Evolutionary conservation across 2,113 vertebrate species (phyloP).

Genomic region (Herpetotheres cachinnans): DNA sequence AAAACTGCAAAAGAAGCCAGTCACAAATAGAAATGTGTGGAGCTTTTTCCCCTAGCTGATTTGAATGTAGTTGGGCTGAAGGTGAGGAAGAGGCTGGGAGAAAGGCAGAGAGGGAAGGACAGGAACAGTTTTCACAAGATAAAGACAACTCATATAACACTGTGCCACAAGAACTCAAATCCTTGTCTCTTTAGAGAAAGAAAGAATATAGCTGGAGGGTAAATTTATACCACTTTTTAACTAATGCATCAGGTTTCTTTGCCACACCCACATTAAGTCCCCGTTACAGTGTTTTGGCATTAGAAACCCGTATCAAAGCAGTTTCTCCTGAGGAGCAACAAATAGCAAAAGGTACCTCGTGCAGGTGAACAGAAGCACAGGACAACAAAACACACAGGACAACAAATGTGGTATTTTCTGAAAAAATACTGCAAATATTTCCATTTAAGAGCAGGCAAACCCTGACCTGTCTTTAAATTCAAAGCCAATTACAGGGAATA

Average conservation of each 20-base stretch:
- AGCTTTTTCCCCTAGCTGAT: neutral
- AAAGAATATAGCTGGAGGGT: neutral
- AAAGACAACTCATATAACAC: neutral
- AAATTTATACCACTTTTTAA: neutral
- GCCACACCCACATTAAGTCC: neutral
- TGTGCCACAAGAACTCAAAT: neutral
- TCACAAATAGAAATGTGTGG: neutral
- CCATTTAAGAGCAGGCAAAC: neutral
- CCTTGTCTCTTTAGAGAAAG: neutral
- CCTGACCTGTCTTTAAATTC: neutral
- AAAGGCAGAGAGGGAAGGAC: conserved; percentile 3
- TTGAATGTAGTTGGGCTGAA: neutral
- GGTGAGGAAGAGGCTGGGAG: neutral
- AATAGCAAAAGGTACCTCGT: neutral
- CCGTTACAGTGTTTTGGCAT: neutral
- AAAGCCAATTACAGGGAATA: neutral
- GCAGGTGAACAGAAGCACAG: neutral
- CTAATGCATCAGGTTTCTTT: neutral
- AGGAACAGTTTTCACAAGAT: conserved; percentile 32
- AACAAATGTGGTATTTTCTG: neutral
- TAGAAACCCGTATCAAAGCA: neutral
- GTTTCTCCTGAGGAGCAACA: neutral
- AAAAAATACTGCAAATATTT: neutral
- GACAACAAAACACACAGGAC: neutral
- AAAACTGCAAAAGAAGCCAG: neutral